Conservation (phyloP, 1,140 invertebrate species). For the Pachyrhynchus sulphureomaculatus region DNA sequence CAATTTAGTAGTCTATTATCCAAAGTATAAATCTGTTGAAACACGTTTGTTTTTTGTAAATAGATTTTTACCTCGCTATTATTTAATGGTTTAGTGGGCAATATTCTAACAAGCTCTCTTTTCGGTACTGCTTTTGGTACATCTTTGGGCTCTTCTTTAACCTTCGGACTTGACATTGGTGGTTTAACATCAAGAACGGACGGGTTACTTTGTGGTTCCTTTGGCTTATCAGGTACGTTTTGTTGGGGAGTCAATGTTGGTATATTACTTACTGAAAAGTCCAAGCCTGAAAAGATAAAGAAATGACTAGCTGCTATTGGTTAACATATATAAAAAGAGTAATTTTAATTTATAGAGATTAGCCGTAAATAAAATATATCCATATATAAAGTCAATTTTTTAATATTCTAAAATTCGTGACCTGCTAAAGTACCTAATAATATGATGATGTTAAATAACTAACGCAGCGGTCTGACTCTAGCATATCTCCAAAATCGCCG, state of each 20-base stretch:
- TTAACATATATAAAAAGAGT: no score
- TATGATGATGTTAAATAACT: no score
- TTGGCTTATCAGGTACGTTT: slow-evolving; percentile 2
- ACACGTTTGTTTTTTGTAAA: no score
- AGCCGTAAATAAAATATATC: no score
- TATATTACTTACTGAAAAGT: slow-evolving; percentile 70
- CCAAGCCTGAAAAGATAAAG: slow-evolving; percentile 52
- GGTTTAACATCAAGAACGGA: slow-evolving; percentile 8
- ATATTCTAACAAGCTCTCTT: slow-evolving; percentile 31
- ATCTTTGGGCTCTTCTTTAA: slow-evolving; percentile 33
- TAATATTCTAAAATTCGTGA: no score
- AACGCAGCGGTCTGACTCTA: no score
- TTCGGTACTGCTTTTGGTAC: slow-evolving; percentile 35
- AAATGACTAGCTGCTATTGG: neutral
- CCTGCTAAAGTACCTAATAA: no score
- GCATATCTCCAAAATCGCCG: no score
- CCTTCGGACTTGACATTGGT: neutral
- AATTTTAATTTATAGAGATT: neutral
- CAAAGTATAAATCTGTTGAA: no score
- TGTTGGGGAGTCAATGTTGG: slow-evolving; percentile 63
- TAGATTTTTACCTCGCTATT: slow-evolving; percentile 61
- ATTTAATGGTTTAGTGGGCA: slow-evolving; percentile 66
- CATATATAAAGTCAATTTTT: no score
- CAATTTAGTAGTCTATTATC: no score
- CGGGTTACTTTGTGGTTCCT: slow-evolving; percentile 2